Conservation (phyloP, 2,113 vertebrate species). For the Pyrgilauda ruficollis region DNA sequence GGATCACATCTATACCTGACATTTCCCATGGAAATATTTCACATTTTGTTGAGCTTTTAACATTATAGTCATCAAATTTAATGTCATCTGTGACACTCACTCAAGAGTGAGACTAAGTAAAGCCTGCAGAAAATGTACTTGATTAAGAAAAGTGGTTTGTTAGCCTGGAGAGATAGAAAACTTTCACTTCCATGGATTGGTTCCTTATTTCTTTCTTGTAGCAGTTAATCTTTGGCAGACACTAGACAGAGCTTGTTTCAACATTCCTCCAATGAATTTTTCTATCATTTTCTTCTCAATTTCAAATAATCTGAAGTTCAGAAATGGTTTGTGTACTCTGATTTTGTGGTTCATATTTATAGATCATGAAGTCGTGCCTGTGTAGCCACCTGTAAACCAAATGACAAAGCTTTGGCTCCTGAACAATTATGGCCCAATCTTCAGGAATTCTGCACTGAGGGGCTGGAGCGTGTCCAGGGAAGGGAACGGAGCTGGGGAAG, state of each 20-base stretch:
- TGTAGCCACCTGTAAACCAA: neutral
- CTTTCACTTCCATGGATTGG: neutral
- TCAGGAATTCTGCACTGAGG: neutral
- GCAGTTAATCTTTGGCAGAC: neutral
- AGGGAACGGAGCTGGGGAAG: fast-evolving
- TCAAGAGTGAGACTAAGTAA: neutral
- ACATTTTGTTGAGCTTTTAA: neutral
- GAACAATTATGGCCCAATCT: fast-evolving
- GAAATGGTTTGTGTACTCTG: fast-evolving
- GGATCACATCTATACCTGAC: neutral
- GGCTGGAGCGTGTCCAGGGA: fast-evolving
- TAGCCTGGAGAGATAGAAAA: neutral
- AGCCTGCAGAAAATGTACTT: neutral
- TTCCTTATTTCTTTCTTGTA: neutral
- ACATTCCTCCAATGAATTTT: neutral
- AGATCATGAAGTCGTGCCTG: neutral
- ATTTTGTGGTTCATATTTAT: neutral
- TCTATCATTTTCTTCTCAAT: neutral
- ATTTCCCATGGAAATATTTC: neutral
- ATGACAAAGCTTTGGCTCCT: neutral
- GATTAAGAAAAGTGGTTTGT: neutral
- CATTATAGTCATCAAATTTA: neutral
- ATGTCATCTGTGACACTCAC: neutral
- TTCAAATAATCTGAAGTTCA: neutral
- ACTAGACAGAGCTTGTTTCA: neutral